Evolutionary conservation across 2,797 vertebrate genomes (phyloP).

Genomic region (Acrocephalus scirpaceus): DNA sequence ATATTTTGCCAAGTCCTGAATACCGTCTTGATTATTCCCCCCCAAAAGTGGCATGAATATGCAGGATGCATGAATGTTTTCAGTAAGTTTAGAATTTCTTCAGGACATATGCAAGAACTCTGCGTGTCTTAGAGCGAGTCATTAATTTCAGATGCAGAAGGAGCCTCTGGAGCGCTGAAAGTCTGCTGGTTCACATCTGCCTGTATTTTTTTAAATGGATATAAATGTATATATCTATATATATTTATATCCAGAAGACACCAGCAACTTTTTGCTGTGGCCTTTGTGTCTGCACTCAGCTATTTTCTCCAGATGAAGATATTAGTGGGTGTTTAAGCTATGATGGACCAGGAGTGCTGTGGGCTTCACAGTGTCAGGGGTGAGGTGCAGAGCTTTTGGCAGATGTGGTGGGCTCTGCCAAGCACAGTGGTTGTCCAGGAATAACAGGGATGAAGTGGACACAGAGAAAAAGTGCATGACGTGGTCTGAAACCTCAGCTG

Average conservation of each 20-base stretch:
- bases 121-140: neutral
- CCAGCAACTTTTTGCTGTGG: neutral
- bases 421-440: neutral
- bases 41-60: neutral
- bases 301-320: neutral
- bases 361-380: neutral
- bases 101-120: neutral
- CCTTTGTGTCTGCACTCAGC: neutral
- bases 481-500: neutral
- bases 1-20: neutral
- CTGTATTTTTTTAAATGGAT: neutral
- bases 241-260: neutral
- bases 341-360: rapidly evolving
- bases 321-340: rapidly evolving
- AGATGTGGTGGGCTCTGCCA: rapidly evolving
- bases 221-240: neutral
- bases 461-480: rapidly evolving
- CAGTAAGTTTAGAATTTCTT: neutral
- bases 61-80: neutral
- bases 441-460: rapidly evolving
- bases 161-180: neutral
- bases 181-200: neutral
- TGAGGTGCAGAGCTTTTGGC: neutral
- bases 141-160: neutral
- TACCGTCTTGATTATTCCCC: neutral